Percentiles rank a stretch among this genome's conserved stretches.
phyloP scores from a whole-genome alignment of 2,113 vertebrate species.

The Chunga burmeisteri region DNA sequence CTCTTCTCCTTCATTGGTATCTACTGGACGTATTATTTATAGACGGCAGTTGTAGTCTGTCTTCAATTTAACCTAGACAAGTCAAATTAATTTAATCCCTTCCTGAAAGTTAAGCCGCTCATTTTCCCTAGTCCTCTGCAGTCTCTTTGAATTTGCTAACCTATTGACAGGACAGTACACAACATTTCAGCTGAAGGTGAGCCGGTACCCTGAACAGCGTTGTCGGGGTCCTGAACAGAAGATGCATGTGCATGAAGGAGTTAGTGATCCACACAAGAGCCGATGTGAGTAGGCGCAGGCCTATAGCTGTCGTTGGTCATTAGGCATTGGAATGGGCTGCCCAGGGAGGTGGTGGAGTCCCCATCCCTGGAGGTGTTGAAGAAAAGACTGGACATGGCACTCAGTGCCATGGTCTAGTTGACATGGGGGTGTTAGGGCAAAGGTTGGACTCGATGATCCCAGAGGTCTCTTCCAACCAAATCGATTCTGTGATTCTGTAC shows the following conservation, averaged over 20 bases:
- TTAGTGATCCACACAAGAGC: not conserved
- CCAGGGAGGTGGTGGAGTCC: too few relatives aligned
- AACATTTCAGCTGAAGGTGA: not conserved
- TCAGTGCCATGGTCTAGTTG: too few relatives aligned
- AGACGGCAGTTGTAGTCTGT: not conserved
- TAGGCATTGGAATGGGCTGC: too few relatives aligned
- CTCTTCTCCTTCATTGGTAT: not conserved
- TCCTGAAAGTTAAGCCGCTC: not conserved
- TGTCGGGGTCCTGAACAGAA: not conserved
- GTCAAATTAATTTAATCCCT: not conserved
- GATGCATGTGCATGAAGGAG: not conserved
- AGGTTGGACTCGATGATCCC: too few relatives aligned
- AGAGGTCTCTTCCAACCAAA: too few relatives aligned
- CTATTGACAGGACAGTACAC: not conserved
- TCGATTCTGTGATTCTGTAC: too few relatives aligned
- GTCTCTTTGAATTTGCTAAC: not conserved
- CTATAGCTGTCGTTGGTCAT: not conserved
- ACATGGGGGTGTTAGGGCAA: too few relatives aligned
- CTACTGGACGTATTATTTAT: not conserved
- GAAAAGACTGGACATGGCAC: too few relatives aligned
- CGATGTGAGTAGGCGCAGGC: not conserved
- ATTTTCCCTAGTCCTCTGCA: not conserved
- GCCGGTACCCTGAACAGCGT: not conserved
- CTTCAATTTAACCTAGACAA: not conserved
- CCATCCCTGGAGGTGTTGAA: too few relatives aligned